Conservation (phyloP, 92 coral and sea anemone species). For the Phenganax marumi region DNA sequence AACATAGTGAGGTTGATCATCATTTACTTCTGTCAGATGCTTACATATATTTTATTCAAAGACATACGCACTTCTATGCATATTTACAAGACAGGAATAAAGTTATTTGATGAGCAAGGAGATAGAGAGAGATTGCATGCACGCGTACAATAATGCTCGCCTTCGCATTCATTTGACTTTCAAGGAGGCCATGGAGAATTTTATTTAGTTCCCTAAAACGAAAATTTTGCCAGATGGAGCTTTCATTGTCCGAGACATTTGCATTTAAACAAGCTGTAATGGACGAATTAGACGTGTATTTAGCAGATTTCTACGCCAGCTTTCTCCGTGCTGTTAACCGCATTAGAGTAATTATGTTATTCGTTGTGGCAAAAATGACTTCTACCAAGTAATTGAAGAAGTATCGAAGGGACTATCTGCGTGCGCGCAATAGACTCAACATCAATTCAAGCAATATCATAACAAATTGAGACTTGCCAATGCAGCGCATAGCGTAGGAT, state of each 20-base stretch:
- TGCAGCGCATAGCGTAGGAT: not conserved
- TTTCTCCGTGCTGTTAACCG: conserved; percentile 6
- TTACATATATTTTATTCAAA: not conserved
- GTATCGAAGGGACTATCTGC: conserved; percentile 16
- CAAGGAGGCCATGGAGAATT: no score
- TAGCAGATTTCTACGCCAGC: not conserved
- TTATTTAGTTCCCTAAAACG: not conserved
- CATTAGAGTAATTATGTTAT: not conserved
- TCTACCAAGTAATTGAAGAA: conserved; percentile 5
- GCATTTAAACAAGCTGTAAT: conserved; percentile 18
- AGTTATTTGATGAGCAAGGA: not conserved
- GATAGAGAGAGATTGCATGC: not conserved
- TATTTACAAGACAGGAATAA: not conserved
- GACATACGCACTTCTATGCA: not conserved
- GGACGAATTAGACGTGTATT: conserved; percentile 15
- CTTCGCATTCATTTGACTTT: no score
- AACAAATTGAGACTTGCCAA: not conserved
- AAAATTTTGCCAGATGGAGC: not conserved
- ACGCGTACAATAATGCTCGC: no score
- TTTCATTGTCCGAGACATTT: not conserved
- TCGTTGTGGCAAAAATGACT: not conserved
- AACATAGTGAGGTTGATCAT: conserved; percentile 9
- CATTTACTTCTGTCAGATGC: conserved; percentile 15
- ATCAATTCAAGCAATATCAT: not conserved
- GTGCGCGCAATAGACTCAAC: conserved; percentile 5